Base-by-base conservation (phyloP, 2,888 invertebrate species). In the Cephus pulcher region DNA sequence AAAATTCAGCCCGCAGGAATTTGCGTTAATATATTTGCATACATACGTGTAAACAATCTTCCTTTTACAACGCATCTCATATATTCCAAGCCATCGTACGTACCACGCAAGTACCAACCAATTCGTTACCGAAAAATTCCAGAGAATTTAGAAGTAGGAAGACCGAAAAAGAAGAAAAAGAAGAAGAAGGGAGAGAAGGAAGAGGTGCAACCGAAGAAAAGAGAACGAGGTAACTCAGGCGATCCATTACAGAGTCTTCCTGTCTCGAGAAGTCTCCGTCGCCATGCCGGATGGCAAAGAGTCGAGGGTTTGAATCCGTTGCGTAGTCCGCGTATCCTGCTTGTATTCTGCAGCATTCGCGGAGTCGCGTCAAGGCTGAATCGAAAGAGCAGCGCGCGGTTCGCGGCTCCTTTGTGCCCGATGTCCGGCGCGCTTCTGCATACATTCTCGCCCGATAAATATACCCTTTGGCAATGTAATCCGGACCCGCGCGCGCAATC, bases 381-480 rank as follows among this genome's bases (percentile, higher is more conserved):
- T 89, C 89, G 88, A 86, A 84, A 86, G 84, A 86, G 82, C 88
- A 56, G 56, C 56, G 9, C 56, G 56, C 56, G 23, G 23, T 56
- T 2, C 87, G 90, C 90, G 90, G 90, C 84, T 88, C 88, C 91
- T 91, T 91, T 90, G 91, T 91, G 88, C 84, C 23, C 89, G 87
- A 90, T 89, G 90, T 90, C 90, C 90, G 56, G 56, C 56, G 90
- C 90, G 90, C 89, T 90, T 90, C 90, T 90, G 90, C 90, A 90
- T 89, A 89, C 90, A 90, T 90, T 90, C 90, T 90, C 90, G 90
- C 90, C 90, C 91, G 90, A 91, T 91, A 91, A 91, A 91, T 91
- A 90, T 91, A 91, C 90, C 90, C 90, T 91, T 90, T 90, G 90
- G 91, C 90, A 90, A 90, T 89, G 90, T 91, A 91, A 91, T 91